These are phyloP conservation scores for Volucella bombylans DNA, from an alignment of 2,888 invertebrate genomes.

Conservation along the genomic window DNA sequence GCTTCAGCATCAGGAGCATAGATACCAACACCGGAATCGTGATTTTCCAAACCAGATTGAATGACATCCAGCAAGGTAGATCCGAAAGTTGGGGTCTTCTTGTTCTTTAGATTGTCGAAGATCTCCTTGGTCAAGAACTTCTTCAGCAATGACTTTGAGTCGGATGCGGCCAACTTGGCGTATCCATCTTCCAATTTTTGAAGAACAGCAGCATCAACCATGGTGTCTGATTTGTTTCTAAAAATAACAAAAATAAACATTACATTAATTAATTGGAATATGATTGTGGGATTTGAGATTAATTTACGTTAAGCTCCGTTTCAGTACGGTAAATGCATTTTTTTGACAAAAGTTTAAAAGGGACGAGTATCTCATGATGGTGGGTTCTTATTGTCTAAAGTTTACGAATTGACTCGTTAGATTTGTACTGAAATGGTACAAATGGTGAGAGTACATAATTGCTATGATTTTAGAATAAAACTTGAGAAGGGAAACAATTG, in stretches of 20 bases:
- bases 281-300: neutral
- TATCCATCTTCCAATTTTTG: constrained; percentile 96
- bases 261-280: neutral
- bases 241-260: constrained; percentile 79
- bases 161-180: constrained; percentile 92
- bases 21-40: constrained; percentile 97
- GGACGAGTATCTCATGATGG: constrained; percentile 25
- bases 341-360: constrained; percentile 51
- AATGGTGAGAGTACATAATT: neutral
- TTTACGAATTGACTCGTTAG: constrained; percentile 2
- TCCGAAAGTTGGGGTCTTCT: constrained; percentile 94
- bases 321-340: constrained; percentile 28
- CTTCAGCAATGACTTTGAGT: constrained; percentile 98
- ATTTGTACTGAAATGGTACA: constrained; percentile 38
- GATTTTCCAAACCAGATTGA: constrained; percentile 98
- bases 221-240: constrained; percentile 89
- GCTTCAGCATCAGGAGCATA: constrained; percentile 98
- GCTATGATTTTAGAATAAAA: neutral
- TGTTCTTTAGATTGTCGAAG: constrained; percentile 94
- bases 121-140: constrained; percentile 96
- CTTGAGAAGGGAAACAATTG: neutral
- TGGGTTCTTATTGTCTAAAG: constrained; percentile 1
- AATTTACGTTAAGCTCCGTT: constrained; percentile 53
- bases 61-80: constrained; percentile 96
- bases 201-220: constrained; percentile 95